Evolutionary conservation across 1,140 invertebrate species (phyloP).

Genomic region (Mesaphorura yosii): DNA sequence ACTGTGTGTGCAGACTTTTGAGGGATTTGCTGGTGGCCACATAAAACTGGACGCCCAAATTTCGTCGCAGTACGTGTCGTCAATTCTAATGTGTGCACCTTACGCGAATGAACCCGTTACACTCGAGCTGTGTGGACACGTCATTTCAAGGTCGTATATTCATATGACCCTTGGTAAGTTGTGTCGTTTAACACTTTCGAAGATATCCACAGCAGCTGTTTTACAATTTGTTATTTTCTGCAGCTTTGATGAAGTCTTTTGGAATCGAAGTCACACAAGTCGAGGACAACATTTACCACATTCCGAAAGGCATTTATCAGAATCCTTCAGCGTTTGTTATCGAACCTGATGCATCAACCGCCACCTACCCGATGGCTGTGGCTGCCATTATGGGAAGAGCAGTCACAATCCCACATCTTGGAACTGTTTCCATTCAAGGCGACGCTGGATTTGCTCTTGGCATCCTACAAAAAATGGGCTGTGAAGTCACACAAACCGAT

Average conservation of each 20-base stretch:
- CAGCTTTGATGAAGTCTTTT: neutral
- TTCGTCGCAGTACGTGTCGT: slow-evolving; percentile 4
- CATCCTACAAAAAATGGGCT: neutral
- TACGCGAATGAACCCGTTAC: neutral
- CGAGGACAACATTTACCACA: neutral
- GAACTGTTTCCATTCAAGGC: neutral
- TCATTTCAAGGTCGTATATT: neutral
- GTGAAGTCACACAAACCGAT: neutral
- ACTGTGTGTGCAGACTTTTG: neutral
- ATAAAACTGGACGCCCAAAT: neutral
- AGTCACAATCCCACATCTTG: neutral
- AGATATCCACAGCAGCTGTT: no score
- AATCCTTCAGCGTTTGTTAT: neutral
- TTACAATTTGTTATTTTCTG: no score
- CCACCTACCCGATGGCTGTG: neutral
- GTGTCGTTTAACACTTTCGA: no score
- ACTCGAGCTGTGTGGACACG: neutral
- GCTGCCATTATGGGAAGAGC: neutral
- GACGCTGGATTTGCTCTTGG: neutral
- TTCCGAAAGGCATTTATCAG: neutral
- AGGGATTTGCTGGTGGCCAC: neutral
- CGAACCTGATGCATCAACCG: neutral
- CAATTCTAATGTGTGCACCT: neutral
- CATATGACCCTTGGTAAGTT: no score
- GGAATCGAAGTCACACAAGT: neutral